These are phyloP conservation scores for Habroteleia sp. DNA, from an alignment of 2,888 invertebrate genomes.

Conservation along the genomic window DNA sequence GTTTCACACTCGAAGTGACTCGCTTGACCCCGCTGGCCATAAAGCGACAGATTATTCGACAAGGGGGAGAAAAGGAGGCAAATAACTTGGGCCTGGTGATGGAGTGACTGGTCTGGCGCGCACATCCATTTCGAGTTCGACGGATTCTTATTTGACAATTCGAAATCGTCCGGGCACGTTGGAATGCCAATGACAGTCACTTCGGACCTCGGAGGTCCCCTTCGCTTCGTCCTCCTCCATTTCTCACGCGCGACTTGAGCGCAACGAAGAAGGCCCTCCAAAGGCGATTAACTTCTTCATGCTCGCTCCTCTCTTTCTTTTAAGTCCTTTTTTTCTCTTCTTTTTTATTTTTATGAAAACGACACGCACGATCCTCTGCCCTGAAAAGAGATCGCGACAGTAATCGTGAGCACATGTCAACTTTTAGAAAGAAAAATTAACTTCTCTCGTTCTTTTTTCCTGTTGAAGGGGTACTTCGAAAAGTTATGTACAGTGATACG, in stretches of 20 bases:
- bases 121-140: slow-evolving; percentile 60
- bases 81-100: slow-evolving; percentile 47
- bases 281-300: slow-evolving; percentile 59
- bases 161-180: slow-evolving; percentile 50
- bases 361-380: slow-evolving; percentile 18
- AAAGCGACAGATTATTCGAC: slow-evolving; percentile 49
- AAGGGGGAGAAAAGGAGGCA: slow-evolving; percentile 20
- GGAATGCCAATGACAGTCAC: slow-evolving; percentile 60
- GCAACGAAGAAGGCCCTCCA: slow-evolving; percentile 29
- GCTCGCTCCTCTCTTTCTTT: slow-evolving; percentile 25
- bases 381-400: slow-evolving; percentile 28
- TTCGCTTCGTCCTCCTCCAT: slow-evolving; percentile 31
- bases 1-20: slow-evolving; percentile 79
- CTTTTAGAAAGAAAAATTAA: slow-evolving; percentile 14
- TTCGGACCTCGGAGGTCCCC: slow-evolving; percentile 16
- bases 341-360: slow-evolving; percentile 26
- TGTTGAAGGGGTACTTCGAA: neutral
- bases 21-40: slow-evolving; percentile 47
- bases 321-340: slow-evolving; percentile 2
- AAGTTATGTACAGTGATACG: slow-evolving; percentile 2
- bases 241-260: slow-evolving; percentile 42
- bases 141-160: slow-evolving; percentile 62
- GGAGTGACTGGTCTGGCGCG: slow-evolving; percentile 51
- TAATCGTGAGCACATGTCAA: slow-evolving; percentile 37
- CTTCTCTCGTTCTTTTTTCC: slow-evolving; percentile 4